Conservation (phyloP, 2,797 vertebrate species). For the Phrynocephalus vlangalii region DNA sequence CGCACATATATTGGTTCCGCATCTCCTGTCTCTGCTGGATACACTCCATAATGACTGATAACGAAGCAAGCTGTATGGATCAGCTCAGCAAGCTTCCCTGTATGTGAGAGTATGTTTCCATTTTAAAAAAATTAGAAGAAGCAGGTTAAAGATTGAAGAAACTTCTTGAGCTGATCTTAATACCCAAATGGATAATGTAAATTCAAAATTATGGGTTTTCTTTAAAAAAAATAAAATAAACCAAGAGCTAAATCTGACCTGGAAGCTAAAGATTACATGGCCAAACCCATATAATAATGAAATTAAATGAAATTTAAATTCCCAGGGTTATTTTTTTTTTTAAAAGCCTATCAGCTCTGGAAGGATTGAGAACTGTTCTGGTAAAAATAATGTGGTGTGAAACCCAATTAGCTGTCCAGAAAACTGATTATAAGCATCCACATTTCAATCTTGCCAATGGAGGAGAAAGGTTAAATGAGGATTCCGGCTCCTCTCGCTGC, state of each 20-base stretch:
- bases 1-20: not conserved
- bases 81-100: not conserved
- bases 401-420: not conserved
- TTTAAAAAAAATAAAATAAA: not conserved
- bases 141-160: not conserved
- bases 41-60: not conserved
- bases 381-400: not conserved
- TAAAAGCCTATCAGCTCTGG: not conserved
- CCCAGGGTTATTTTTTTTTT: too few species aligned
- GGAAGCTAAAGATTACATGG: not conserved
- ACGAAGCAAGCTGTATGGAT: not conserved
- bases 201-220: not conserved
- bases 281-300: not conserved
- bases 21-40: not conserved
- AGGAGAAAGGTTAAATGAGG: conserved; percentile 15
- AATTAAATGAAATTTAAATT: not conserved
- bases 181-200: not conserved
- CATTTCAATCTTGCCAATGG: not conserved
- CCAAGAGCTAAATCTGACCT: not conserved
- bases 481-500: not conserved
- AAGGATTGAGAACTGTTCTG: not conserved
- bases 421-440: not conserved
- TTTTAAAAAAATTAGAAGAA: not conserved
- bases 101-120: not conserved
- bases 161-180: not conserved